A percentile compares a stretch with the other conserved stretches of the same genome.
Evolutionary conservation across 2,888 invertebrate species (phyloP).

Genomic region (Oligia strigilis): DNA sequence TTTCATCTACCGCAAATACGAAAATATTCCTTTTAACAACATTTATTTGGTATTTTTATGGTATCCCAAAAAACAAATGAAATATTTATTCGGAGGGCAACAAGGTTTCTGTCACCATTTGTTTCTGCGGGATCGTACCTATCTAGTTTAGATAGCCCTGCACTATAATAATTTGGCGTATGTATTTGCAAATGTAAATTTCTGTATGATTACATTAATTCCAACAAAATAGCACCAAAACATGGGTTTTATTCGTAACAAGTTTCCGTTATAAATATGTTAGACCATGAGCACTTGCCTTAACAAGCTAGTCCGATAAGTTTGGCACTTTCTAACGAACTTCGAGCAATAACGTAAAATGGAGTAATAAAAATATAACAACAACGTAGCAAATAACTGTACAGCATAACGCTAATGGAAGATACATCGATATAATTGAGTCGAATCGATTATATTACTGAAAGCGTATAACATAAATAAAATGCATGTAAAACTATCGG

Average conservation of each 20-base stretch:
- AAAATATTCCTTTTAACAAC: too few relatives aligned
- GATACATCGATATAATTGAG: constrained; percentile 74
- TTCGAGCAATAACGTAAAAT: constrained; percentile 78
- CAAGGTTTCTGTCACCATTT: too few relatives aligned
- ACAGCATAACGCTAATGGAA: constrained; percentile 84
- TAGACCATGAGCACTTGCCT: constrained; percentile 50
- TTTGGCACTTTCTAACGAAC: constrained; percentile 81
- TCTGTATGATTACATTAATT: neutral
- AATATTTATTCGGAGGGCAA: too few relatives aligned
- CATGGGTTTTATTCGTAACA: neutral
- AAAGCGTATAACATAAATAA: constrained; percentile 69
- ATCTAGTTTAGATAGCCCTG: too few relatives aligned
- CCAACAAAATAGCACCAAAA: constrained; percentile 1
- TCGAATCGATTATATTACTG: constrained; percentile 56
- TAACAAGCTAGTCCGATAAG: constrained; percentile 61
- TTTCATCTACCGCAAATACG: too few relatives aligned
- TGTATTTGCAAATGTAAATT: neutral
- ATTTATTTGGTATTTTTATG: too few relatives aligned
- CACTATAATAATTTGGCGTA: neutral
- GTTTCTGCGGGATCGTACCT: too few relatives aligned
- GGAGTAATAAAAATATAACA: constrained; percentile 75
- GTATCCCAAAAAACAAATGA: too few relatives aligned
- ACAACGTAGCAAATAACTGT: constrained; percentile 79
- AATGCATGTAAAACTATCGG: constrained; percentile 67
- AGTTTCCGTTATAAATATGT: neutral